These are phyloP conservation scores for Manduca sexta DNA, from an alignment of 1,140 invertebrate genomes.

Conservation along the genomic window DNA sequence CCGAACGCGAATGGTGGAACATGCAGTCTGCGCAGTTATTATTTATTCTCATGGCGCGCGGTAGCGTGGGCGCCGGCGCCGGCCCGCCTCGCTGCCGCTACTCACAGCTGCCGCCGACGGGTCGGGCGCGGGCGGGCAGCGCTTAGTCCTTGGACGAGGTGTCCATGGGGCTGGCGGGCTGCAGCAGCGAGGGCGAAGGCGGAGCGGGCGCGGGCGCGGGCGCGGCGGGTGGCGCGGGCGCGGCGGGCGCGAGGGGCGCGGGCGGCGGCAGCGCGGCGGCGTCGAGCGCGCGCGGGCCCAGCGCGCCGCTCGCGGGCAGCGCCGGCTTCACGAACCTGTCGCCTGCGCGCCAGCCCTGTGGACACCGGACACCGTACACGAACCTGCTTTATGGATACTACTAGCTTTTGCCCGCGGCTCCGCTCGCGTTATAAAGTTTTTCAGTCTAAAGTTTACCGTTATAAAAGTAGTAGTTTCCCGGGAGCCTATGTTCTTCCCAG, in stretches of 20 bases:
- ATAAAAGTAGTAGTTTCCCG: too few relatives aligned
- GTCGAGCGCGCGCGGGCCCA: constrained; percentile 51
- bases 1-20: too few relatives aligned
- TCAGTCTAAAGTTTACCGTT: too few relatives aligned
- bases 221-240: constrained; percentile 45
- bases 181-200: constrained; percentile 56
- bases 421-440: too few relatives aligned
- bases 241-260: constrained; percentile 30
- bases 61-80: not conserved
- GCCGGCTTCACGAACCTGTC: constrained; percentile 86
- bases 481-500: too few relatives aligned
- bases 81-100: not conserved
- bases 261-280: constrained; percentile 37
- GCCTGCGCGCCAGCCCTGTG: constrained; percentile 78
- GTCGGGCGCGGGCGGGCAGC: not conserved
- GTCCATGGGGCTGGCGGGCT: constrained; percentile 81
- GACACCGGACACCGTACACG: too few relatives aligned
- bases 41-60: not conserved
- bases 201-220: constrained; percentile 59
- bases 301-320: constrained; percentile 59
- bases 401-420: too few relatives aligned
- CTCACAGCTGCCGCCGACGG: too few relatives aligned
- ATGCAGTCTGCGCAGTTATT: too few relatives aligned
- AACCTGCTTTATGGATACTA: too few relatives aligned
- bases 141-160: constrained; percentile 70